Base-by-base conservation (phyloP, 2,113 vertebrate species). In the Entomyzon cyanotis region DNA sequence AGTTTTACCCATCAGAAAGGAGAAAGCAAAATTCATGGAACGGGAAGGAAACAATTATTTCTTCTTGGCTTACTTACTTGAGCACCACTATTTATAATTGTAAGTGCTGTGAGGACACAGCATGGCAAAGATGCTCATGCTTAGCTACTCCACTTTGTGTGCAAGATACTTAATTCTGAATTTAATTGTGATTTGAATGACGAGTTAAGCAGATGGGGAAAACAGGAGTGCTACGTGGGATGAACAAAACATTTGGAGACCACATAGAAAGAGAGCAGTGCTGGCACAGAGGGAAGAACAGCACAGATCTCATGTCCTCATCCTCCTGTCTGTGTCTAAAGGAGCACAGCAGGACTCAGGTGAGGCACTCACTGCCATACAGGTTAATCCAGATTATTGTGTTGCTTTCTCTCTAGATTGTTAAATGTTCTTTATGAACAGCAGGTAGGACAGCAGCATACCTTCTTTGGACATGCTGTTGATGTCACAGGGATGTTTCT, bases 231-330 rank as follows among this genome's bases (percentile, higher is more conserved):
- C 73, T 39, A 37, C 0, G 2, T 77, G 59, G 83, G 46, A 59
- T 8, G 30, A 88, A 25, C 12, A 33, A 76, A 90, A 71, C 21
- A 18, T 35, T 59, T 52, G 31, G 67, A 68, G 30, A 14, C 13
- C 33, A 13, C 0, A 0, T 1, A 30, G 52, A 42, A 63, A 47
- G 39, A 33, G 22, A 47, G 10, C 16, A 49, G 52, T 0, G 1
- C 41, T 69, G 68, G 59, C 68, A 47, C 28, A 22, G 74, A 24
- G 37, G 56, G n/a, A 81, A 86, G 77, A 67, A 44, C 8, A 11
- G 16, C 22, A 7, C 21, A 3, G 42, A 53, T 20, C 28, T 44
- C 75, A 23, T 9, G 25, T 23, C 63, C 75, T n/a, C 47, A 17
- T 12, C 47, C 55, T 47, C 21, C 50, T 30, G 18, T 33, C 37